Percentiles rank a stretch among this genome's conserved stretches.
Conservation (phyloP, 1,140 invertebrate genomes). For the Rhizoglyphus robini region DNA sequence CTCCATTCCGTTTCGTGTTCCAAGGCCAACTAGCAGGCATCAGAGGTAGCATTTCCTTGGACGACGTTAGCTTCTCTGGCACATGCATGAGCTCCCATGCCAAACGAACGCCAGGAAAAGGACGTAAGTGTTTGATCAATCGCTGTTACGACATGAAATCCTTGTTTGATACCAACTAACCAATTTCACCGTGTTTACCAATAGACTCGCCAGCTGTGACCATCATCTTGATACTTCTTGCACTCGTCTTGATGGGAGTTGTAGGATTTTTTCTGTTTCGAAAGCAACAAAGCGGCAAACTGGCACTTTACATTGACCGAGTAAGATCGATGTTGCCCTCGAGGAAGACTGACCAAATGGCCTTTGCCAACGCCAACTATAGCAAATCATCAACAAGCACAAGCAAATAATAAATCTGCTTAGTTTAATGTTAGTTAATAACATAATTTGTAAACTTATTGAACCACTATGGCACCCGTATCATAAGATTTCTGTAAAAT, state of each 20-base stretch:
- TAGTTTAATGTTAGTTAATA: no score
- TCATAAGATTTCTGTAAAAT: no score
- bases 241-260: neutral
- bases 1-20: conserved; percentile 2
- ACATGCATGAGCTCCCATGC: neutral
- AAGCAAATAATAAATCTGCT: no score
- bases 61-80: neutral
- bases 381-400: neutral
- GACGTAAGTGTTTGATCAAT: neutral
- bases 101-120: neutral
- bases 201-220: neutral
- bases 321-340: neutral
- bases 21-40: neutral
- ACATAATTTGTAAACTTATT: no score
- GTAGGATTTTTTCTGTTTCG: neutral
- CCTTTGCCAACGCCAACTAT: neutral
- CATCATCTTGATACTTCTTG: neutral
- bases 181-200: neutral
- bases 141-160: neutral
- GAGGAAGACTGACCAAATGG: neutral
- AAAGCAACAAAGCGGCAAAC: neutral
- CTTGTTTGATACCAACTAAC: neutral
- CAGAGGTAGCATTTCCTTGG: neutral
- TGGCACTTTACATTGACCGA: neutral
- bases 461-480: no score